Evolutionary conservation across 2,888 invertebrate species (phyloP), one percentile per base, ranked within the genome.

Genomic region (Diplolepis rosae): DNA sequence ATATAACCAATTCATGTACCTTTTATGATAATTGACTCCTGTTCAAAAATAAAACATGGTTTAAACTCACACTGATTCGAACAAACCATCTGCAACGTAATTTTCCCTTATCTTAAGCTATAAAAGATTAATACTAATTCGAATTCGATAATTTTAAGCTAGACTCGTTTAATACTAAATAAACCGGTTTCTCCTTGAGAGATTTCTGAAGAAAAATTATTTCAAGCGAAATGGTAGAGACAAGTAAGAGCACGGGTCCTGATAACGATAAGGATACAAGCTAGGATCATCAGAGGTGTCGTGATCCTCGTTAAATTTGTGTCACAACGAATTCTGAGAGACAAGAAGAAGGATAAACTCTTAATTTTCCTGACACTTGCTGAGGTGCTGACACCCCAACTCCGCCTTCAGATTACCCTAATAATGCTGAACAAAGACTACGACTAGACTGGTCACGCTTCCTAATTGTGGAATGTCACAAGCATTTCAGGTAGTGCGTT

Each of bases 391-490:
- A 61, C 9, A 35, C 7, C 39, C 22, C 13, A 39, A 18, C 61
- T 61, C 39, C 61, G 39, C 35, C 32, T 61, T 32, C 61, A 18
- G 32, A 61, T 39, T 39, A 61, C 13, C 32, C 30, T 61, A 61
- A 61, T 24, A 39, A 7, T 61, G 61, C 28, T 13, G 61, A 24
- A 61, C 39, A 61, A 32, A 39, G 39, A 28, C 30, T 32, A 2
- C 35, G 24, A 39, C 61, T 35, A 61, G 73, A 68, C 75, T 68
- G 80, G 85, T 87, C 87, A 86, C 83, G 83, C 82, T 84, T 76
- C 79, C 82, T 87, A 85, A 87, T 87, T 84, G 85, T 78, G 77
- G 77, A 75, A 75, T 78, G 79, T 80, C 73, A 74, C 77, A 79
- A 80, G 81, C 78, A 82, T 83, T 82, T 79, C 76, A 76, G 79